Evolutionary conservation across 2,797 vertebrate species (phyloP).

Genomic region (Tokudaia muenninki): DNA sequence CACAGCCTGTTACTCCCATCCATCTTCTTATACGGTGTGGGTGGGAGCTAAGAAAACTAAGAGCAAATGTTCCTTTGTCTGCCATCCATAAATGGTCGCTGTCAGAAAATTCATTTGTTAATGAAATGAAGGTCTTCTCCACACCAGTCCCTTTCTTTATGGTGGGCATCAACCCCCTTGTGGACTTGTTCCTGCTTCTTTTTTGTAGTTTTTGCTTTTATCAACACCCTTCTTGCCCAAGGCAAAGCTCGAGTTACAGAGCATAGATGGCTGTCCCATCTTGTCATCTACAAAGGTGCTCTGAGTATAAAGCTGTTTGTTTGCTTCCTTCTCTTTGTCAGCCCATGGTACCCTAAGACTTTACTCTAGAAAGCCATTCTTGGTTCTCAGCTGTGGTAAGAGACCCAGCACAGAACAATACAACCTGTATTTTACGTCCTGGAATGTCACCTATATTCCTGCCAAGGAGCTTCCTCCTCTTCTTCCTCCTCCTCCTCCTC

Average conservation of each 20-base stretch:
- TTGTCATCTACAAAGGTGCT: neutral
- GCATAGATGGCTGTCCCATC: neutral
- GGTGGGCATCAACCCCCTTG: neutral
- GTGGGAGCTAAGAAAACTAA: neutral
- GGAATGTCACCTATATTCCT: neutral
- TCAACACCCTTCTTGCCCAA: too few species aligned
- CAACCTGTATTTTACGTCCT: neutral
- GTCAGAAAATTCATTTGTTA: neutral
- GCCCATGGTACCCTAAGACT: neutral
- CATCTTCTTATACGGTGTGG: accelerated
- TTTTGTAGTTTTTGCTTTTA: neutral
- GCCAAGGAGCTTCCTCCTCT: neutral
- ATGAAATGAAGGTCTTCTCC: neutral
- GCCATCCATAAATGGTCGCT: neutral
- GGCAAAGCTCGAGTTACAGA: neutral
- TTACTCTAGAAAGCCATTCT: neutral
- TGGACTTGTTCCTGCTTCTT: neutral
- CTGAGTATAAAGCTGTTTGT: neutral
- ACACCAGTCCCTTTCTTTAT: neutral
- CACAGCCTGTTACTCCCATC: accelerated
- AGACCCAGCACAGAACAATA: neutral
- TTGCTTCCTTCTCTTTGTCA: neutral
- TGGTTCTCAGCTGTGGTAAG: neutral
- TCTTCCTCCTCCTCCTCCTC: too few species aligned
- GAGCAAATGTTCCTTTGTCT: neutral